Percentiles rank a stretch among this genome's conserved stretches.
Conservation (phyloP, 2,888 invertebrate species). For the Brassicogethes aeneus region DNA sequence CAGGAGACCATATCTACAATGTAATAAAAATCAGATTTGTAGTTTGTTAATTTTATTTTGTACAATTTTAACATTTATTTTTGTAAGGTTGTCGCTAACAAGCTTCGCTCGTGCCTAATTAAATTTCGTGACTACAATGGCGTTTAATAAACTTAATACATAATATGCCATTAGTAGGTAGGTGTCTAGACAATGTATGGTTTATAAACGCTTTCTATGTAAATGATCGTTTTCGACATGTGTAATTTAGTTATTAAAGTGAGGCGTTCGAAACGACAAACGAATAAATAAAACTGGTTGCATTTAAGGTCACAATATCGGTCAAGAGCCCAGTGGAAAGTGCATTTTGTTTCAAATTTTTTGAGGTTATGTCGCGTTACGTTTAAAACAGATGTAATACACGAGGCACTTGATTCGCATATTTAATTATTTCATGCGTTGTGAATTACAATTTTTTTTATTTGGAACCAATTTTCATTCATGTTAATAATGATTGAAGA, state of each 20-base stretch:
- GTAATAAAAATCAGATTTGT: too few species aligned
- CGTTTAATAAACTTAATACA: too few species aligned
- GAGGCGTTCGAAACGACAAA: background rate
- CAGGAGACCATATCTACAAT: too few species aligned
- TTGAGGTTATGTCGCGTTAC: background rate
- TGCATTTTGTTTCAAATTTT: background rate
- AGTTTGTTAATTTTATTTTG: too few species aligned
- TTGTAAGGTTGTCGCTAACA: too few species aligned
- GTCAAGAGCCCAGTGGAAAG: background rate
- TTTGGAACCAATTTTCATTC: background rate
- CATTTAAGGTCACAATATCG: background rate
- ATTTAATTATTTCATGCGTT: conserved; percentile 22
- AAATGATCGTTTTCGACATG: background rate
- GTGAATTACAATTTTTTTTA: conserved; percentile 19
- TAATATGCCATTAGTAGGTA: too few species aligned
- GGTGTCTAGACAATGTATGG: background rate
- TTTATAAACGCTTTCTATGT: too few species aligned
- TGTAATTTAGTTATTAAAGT: background rate
- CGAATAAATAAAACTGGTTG: background rate
- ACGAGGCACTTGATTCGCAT: conserved; percentile 20
- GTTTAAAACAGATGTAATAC: conserved; percentile 26
- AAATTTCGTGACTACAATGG: too few species aligned
- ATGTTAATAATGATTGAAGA: too few species aligned
- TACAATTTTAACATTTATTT: too few species aligned
- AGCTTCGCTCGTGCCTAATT: too few species aligned